These are phyloP conservation scores for Helostoma temminkii DNA, from an alignment of 2,797 vertebrate species.

Conservation along the genomic window DNA sequence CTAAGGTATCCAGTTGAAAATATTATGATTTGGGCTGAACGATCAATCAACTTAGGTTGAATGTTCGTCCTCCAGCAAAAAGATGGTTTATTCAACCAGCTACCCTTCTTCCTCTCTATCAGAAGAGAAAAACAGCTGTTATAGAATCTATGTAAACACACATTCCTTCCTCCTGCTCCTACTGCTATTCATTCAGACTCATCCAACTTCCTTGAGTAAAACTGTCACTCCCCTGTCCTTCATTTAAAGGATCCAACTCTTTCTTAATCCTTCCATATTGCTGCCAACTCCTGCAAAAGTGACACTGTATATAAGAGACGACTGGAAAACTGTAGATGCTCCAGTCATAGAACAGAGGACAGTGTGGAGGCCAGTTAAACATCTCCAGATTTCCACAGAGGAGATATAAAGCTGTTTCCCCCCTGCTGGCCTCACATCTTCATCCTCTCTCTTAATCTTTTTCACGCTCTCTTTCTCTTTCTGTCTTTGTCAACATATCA, in stretches of 20 bases:
- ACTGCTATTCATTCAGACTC: conserved; percentile 31
- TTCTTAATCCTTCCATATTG: conserved; percentile 3
- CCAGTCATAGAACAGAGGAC: conserved; percentile 52
- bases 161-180: conserved; percentile 23
- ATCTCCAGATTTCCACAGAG: conserved; percentile 68
- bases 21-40: conserved; percentile 4
- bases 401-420: conserved; percentile 52
- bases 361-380: conserved; percentile 53
- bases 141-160: conserved; percentile 10
- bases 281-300: conserved; percentile 47
- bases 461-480: conserved; percentile 55
- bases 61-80: conserved; percentile 3
- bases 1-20: conserved; percentile 5
- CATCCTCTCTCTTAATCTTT: conserved; percentile 59
- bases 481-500: conserved; percentile 37
- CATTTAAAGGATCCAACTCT: conserved; percentile 32
- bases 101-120: not conserved
- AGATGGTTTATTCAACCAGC: not conserved
- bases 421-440: conserved; percentile 61
- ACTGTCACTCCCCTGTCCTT: conserved; percentile 40
- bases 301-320: conserved; percentile 30
- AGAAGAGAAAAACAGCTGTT: not conserved
- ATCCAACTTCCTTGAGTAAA: conserved; percentile 15
- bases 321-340: conserved; percentile 38
- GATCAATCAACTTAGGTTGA: not conserved